Evolutionary conservation across 1,140 invertebrate species (phyloP), one percentile per base, ranked within the genome.

Genomic region (Trichomalopsis sarcophagae): DNA sequence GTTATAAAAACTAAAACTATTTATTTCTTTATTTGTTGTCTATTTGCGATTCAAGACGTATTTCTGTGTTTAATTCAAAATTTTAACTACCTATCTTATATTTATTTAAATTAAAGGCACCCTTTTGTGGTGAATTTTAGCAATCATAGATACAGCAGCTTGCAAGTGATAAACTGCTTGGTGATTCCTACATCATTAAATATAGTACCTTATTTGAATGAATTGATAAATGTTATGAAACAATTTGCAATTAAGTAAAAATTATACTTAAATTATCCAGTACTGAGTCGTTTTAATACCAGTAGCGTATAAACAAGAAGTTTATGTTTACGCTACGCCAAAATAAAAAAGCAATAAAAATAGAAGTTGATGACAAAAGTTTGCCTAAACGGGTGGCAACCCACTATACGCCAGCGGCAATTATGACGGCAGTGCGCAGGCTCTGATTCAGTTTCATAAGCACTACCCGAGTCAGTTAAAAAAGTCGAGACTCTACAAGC

Each of bases 301-400:
- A 5, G 2, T 14, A 14, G 55, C 30, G 66, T 44, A 69, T 17
- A 80, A 68, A 80, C 78, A 36, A 69, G 36, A 33, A 17, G 13
- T 40, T 40, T 40, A 4, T 13, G 50, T 30, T n/a, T 40, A 36
- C 2, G 17, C 27, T 79, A 79, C 3, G 21, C 27, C 4, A 2
- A 66, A 14, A 79, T 6, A 55, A 50, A 23, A 30, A 21, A 74
- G 30, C 13, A 21, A 40, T 0, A 74, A 33, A 82, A 82, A 33
- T 50, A 82, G 33, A 9, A n/a, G 36, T 62, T 2, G 2, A n/a
- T 62, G 55, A 62, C 30, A 71, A 75, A 82, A 82, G 27, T 82
- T 75, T 33, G 81, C 73, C 81, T 76, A 50, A 27, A 76, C 21
- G 13, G 30, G 10, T 17, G 71, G 81, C 81, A 75, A 82, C 81